Evolutionary conservation across 2,888 invertebrate genomes (phyloP), one percentile per base, ranked within the genome.

Genomic region (Philereme vetulata): DNA sequence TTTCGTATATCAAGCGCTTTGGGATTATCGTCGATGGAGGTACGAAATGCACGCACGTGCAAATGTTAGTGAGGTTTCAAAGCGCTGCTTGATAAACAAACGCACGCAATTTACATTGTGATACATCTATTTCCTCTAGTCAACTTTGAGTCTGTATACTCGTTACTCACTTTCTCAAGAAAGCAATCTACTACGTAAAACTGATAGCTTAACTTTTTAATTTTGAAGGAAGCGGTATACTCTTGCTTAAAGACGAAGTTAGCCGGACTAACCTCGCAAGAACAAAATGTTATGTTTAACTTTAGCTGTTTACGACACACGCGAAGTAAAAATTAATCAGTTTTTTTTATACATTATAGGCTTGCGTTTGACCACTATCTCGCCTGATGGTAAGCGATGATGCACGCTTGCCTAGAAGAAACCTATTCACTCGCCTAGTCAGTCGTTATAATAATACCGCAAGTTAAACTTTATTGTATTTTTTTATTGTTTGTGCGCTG

Each of bases 291-390:
- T 70, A 75, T 75, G 67, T 75, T 76, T 68, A 62, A 71, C 66
- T 81, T 82, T 71, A 65, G 68, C 62, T 70, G 67, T 66, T 64
- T 67, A 62, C 65, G 63, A 68, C 67, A 71, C 74, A 76, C 74
- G 70, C 74, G 69, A 75, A 73, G 71, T 71, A 64, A 70, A 74
- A 71, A 63, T 74, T 78, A 78, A 75, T 74, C 68, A 71, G 71
- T 74, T 68, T 74, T 65, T n/a, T n/a, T n/a, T n/a, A n/a, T n/a
- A n/a, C n/a, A n/a, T n/a, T n/a, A n/a, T n/a, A n/a, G n/a, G n/a
- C n/a, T n/a, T n/a, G n/a, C n/a, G n/a, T n/a, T n/a, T n/a, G n/a
- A n/a, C n/a, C n/a, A n/a, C n/a, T n/a, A n/a, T n/a, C n/a, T n/a
- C n/a, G n/a, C n/a, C n/a, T n/a, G n/a, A n/a, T n/a, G n/a, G n/a